These are phyloP conservation scores for Sebastes oblongus DNA, from an alignment of 2,797 vertebrate genomes.

Conservation along the genomic window DNA sequence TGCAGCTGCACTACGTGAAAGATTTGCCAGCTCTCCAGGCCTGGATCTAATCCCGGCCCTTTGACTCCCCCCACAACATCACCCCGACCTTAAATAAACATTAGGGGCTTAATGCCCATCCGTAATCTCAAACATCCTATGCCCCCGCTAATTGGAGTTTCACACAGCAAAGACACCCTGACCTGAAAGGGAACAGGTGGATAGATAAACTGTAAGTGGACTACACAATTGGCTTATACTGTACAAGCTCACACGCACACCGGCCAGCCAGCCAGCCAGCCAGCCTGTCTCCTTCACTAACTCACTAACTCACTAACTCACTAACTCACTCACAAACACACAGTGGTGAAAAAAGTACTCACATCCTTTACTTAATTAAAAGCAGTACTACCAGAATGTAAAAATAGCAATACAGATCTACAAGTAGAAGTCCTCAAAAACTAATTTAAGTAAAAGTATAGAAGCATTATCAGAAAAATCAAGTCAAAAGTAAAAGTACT, in stretches of 20 bases:
- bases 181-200: conserved; percentile 70
- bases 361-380: neutral
- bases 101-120: conserved; percentile 67
- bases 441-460: neutral
- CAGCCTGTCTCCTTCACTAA: neutral
- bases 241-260: conserved; percentile 28
- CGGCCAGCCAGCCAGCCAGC: conserved; percentile 1
- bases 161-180: conserved; percentile 63
- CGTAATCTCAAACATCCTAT: conserved; percentile 72
- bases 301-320: neutral
- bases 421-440: neutral
- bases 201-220: conserved; percentile 60
- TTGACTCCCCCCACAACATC: conserved; percentile 54
- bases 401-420: neutral
- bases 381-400: neutral
- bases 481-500: neutral
- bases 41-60: conserved; percentile 54
- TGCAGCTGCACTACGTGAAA: conserved; percentile 2
- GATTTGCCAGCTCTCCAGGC: conserved; percentile 2
- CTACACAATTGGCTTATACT: conserved; percentile 65
- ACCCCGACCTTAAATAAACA: conserved; percentile 76
- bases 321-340: neutral
- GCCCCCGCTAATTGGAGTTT: conserved; percentile 71
- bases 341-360: neutral
- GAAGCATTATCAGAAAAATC: neutral